Conservation (phyloP, 2,797 vertebrate species). For the Myripristis jacobus region DNA sequence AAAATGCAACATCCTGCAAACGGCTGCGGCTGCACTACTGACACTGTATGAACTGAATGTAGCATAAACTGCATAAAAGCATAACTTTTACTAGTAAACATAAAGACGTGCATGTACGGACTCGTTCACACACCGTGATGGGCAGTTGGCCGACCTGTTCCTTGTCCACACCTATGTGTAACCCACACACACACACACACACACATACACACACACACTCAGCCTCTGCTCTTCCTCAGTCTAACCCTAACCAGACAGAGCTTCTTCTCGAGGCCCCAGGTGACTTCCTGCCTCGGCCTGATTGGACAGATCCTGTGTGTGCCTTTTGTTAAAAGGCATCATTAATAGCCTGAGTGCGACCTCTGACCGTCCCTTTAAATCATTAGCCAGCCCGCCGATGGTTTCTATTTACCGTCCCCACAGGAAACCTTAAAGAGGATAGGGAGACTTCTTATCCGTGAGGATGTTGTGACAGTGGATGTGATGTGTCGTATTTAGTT, state of each 20-base stretch:
- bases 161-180: constrained; percentile 10
- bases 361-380: constrained; percentile 82
- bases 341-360: constrained; percentile 77
- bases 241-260: constrained; percentile 74
- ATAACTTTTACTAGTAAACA: background rate
- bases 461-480: constrained; percentile 43
- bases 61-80: too few species aligned
- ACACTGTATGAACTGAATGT: too few species aligned
- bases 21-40: background rate
- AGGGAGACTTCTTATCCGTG: constrained; percentile 39
- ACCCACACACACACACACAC: background rate
- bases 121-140: constrained; percentile 20
- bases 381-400: constrained; percentile 75
- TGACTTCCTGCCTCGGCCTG: constrained; percentile 58
- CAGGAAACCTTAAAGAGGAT: constrained; percentile 55
- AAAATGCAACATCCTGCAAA: background rate
- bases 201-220: constrained; percentile 10
- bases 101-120: background rate
- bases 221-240: constrained; percentile 71
- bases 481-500: constrained; percentile 29
- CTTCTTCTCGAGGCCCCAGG: constrained; percentile 61
- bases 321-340: constrained; percentile 77
- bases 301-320: constrained; percentile 69
- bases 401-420: constrained; percentile 77
- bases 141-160: constrained; percentile 34